Evolutionary conservation across 2,888 invertebrate species (phyloP).

Genomic region (Drosophila niveifrons): DNA sequence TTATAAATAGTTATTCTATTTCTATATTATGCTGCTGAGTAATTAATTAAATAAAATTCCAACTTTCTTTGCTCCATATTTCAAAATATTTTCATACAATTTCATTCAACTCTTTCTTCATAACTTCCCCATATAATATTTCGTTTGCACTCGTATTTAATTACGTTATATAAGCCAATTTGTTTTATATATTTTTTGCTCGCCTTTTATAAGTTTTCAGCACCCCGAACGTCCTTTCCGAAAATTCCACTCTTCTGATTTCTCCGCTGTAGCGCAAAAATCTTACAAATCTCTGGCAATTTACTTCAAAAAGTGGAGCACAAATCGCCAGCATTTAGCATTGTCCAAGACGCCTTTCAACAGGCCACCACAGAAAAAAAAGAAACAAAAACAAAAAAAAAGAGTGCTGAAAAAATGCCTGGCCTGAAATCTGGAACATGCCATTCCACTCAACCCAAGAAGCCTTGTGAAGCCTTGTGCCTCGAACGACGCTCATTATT

Average conservation of each 20-base stretch:
- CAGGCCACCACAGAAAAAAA: constrained; percentile 11
- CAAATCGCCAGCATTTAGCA: constrained; percentile 61
- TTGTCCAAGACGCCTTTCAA: constrained; percentile 61
- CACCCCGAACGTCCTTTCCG: constrained; percentile 11
- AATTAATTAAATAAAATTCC: neutral
- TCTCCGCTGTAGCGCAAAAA: constrained; percentile 35
- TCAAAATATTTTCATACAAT: neutral
- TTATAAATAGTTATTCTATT: too few relatives aligned
- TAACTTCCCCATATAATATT: neutral
- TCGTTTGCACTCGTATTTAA: constrained; percentile 1
- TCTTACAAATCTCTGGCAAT: constrained; percentile 51
- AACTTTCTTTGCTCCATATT: neutral
- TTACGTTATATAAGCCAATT: constrained; percentile 17
- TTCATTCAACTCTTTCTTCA: neutral
- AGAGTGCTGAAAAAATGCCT: constrained; percentile 17
- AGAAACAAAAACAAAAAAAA: neutral
- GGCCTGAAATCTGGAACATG: constrained; percentile 52
- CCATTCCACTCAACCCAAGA: constrained; percentile 29
- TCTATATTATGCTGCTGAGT: too few relatives aligned
- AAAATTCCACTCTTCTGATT: constrained; percentile 38
- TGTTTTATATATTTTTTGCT: neutral
- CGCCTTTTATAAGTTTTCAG: neutral
- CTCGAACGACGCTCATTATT: constrained; percentile 62
- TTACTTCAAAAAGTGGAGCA: constrained; percentile 60
- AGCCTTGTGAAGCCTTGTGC: constrained; percentile 21